These are phyloP conservation scores for Mellivora capensis DNA, from an alignment of 2,113 vertebrate species.

Conservation along the genomic window DNA sequence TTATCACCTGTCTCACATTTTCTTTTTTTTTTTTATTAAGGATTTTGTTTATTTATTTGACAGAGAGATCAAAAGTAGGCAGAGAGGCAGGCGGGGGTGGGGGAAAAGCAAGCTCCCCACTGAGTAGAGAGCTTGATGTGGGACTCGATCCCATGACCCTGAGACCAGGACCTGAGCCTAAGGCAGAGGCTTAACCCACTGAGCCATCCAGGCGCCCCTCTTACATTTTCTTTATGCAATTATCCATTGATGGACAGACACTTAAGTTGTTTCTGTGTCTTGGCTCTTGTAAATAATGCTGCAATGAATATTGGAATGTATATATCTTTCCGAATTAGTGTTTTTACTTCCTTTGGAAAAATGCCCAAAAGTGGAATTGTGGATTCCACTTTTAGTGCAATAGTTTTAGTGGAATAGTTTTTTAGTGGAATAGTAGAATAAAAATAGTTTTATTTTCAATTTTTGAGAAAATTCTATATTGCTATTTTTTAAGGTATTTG, in stretches of 20 bases:
- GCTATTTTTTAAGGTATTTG: background rate
- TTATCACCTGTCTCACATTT: background rate
- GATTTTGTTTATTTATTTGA: too few species aligned
- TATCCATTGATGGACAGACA: background rate
- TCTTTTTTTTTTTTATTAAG: background rate
- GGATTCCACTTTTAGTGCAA: background rate
- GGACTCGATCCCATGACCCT: too few species aligned
- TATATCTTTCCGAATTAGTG: background rate
- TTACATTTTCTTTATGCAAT: background rate
- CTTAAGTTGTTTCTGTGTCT: background rate
- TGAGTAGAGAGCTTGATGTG: too few species aligned
- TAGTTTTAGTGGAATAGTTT: too few species aligned
- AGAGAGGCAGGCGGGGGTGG: too few species aligned
- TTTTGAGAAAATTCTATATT: background rate
- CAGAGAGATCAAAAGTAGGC: too few species aligned
- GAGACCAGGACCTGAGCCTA: too few species aligned
- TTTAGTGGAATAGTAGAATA: too few species aligned
- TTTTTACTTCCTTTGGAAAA: background rate
- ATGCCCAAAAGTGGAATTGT: background rate
- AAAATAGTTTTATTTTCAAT: background rate
- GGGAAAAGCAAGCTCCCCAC: too few species aligned
- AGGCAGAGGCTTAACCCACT: too few species aligned
- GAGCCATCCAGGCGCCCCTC: background rate
- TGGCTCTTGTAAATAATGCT: background rate
- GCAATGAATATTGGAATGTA: background rate